Percentiles rank a stretch among this genome's conserved stretches.
Evolutionary conservation across 2,797 vertebrate species (phyloP).

Genomic region (Lacerta bilineata): DNA sequence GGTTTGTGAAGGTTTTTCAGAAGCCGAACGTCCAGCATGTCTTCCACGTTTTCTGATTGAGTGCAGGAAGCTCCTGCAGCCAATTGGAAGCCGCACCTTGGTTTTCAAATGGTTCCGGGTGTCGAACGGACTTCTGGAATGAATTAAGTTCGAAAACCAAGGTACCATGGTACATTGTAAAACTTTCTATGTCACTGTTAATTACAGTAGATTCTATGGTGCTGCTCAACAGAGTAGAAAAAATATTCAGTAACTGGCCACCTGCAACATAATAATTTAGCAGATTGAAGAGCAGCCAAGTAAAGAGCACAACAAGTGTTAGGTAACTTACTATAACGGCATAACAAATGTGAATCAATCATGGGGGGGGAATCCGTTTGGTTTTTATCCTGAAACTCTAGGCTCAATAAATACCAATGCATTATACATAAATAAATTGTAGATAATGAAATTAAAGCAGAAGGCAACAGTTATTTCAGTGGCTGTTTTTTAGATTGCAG

Average conservation of each 20-base stretch:
- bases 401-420: background rate
- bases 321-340: background rate
- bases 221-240: background rate
- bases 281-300: background rate
- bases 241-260: background rate
- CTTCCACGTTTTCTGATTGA: too few relatives aligned
- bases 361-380: background rate
- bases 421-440: background rate
- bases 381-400: background rate
- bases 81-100: too few relatives aligned
- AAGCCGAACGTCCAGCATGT: too few relatives aligned
- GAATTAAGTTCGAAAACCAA: too few relatives aligned
- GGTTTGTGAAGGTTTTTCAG: too few relatives aligned
- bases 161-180: background rate
- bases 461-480: background rate
- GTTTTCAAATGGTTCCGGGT: too few relatives aligned
- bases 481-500: background rate
- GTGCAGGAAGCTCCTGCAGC: too few relatives aligned
- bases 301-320: background rate
- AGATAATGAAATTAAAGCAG: background rate
- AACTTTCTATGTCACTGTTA: background rate
- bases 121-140: too few relatives aligned
- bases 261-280: background rate
- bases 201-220: background rate
- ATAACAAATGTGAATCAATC: background rate